Percentiles rank a stretch among this genome's conserved stretches.
Conservation (phyloP, 2,888 invertebrate genomes). For the Beris chalybata region DNA sequence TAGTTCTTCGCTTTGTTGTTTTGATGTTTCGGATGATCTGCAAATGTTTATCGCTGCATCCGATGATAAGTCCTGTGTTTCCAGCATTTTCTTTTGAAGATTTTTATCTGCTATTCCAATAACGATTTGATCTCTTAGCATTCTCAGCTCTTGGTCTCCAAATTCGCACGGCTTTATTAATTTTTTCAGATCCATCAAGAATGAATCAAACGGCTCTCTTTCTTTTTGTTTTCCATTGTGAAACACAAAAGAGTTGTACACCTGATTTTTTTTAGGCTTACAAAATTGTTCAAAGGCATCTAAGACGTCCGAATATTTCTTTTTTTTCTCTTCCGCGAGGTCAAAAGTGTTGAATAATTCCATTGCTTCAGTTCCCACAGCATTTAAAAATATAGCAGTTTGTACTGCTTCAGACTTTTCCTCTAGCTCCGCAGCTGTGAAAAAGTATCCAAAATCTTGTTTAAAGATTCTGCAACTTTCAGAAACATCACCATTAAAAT, state of each 20-base stretch:
- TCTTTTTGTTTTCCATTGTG: conserved; percentile 5
- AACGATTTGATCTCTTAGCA: conserved; percentile 12
- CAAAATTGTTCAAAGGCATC: conserved; percentile 37
- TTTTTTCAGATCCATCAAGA: conserved; percentile 30
- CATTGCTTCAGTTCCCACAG: conserved; percentile 39
- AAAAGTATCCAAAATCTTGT: conserved; percentile 35
- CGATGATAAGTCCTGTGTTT: not conserved
- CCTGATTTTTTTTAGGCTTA: conserved; percentile 28
- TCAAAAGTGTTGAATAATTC: conserved; percentile 41
- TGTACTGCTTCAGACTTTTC: conserved; percentile 36
- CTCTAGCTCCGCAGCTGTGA: conserved; percentile 36
- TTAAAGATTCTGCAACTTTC: conserved; percentile 41
- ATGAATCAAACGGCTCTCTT: conserved; percentile 25
- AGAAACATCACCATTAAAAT: conserved; percentile 1
- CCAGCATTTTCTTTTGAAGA: conserved; percentile 23
- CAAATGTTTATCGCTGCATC: no score
- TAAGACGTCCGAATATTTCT: conserved; percentile 35
- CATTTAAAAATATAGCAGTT: conserved; percentile 41
- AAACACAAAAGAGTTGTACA: conserved; percentile 22
- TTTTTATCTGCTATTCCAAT: conserved; percentile 18
- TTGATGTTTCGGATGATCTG: no score
- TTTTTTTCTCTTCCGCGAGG: conserved; percentile 24
- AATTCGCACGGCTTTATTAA: not conserved
- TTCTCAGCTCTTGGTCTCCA: conserved; percentile 4
- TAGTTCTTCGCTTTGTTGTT: no score